phyloP scores from a whole-genome alignment of 2,797 vertebrate species.

The Crocodylus rhombifer region DNA sequence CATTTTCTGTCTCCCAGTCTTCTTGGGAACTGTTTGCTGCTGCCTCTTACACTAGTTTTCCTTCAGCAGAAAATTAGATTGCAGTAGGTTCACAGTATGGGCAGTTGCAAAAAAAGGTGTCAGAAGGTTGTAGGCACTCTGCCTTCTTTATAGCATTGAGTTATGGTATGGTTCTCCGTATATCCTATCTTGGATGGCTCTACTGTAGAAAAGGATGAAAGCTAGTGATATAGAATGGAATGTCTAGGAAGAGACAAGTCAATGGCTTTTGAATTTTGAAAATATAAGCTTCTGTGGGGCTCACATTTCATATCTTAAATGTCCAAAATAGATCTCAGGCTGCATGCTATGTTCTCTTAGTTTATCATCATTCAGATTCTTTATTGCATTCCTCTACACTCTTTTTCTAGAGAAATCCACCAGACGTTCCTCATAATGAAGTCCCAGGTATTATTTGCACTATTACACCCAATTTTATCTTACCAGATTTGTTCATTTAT shows the following conservation, averaged over 20 bases:
- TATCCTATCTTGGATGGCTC: background rate
- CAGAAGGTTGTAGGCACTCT: background rate
- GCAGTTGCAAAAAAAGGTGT: background rate
- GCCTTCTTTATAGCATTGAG: background rate
- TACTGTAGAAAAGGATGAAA: background rate
- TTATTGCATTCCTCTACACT: background rate
- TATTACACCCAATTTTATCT: conserved; percentile 66
- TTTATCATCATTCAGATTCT: background rate
- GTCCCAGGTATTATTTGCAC: conserved; percentile 34
- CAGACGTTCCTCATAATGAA: conserved; percentile 9
- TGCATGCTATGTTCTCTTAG: background rate
- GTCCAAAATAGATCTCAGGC: background rate
- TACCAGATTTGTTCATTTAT: conserved; percentile 30
- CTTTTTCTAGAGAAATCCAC: conserved; percentile 25
- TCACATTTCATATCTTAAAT: conserved; percentile 37
- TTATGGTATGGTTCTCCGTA: background rate
- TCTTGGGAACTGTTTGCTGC: background rate
- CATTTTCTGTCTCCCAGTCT: background rate
- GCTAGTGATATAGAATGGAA: background rate
- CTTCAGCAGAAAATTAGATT: background rate
- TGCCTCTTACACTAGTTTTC: background rate
- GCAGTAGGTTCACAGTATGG: background rate
- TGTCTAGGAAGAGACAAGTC: background rate
- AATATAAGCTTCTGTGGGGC: background rate
- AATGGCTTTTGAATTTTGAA: background rate